These are phyloP conservation scores for honey bee (Apis mellifera) DNA, from an alignment of 1,140 invertebrate genomes.

Conservation along the genomic window DNA sequence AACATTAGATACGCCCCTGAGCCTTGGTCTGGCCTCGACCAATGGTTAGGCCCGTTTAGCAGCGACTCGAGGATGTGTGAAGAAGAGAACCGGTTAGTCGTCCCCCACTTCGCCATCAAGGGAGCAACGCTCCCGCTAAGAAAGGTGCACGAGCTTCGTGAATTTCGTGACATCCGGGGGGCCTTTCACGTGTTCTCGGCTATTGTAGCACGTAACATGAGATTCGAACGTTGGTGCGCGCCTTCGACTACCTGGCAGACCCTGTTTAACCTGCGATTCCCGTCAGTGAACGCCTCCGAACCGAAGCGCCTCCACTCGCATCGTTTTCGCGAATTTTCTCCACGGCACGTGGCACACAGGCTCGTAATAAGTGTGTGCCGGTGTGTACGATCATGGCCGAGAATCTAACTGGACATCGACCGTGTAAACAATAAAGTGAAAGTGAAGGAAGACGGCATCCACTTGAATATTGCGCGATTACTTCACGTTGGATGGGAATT, in stretches of 20 bases:
- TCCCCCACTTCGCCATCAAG: constrained; percentile 24
- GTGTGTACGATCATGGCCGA: neutral
- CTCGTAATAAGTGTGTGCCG: too few species aligned
- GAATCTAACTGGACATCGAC: neutral
- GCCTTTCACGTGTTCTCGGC: constrained; percentile 32
- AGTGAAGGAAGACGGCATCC: constrained; percentile 33
- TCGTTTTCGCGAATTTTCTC: constrained; percentile 3
- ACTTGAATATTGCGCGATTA: neutral
- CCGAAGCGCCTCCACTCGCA: neutral
- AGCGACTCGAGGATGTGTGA: constrained; percentile 1
- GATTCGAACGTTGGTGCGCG: constrained; percentile 17
- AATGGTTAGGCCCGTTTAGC: constrained; percentile 16
- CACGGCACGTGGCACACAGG: neutral
- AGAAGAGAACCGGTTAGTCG: constrained; percentile 40
- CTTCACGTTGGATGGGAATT: too few species aligned
- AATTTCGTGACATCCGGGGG: constrained; percentile 42
- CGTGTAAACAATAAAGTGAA: constrained; percentile 47
- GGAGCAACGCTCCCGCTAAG: constrained; percentile 34
- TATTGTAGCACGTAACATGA: constrained; percentile 33
- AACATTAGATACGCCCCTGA: constrained; percentile 27
- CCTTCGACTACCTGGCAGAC: neutral
- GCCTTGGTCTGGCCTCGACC: neutral
- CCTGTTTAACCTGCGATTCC: neutral
- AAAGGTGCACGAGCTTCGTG: constrained; percentile 32
- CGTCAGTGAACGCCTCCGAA: neutral